Evolutionary conservation across 2,797 vertebrate species (phyloP), one percentile per base, ranked within the genome.

Genomic region (Fratercula arctica): DNA sequence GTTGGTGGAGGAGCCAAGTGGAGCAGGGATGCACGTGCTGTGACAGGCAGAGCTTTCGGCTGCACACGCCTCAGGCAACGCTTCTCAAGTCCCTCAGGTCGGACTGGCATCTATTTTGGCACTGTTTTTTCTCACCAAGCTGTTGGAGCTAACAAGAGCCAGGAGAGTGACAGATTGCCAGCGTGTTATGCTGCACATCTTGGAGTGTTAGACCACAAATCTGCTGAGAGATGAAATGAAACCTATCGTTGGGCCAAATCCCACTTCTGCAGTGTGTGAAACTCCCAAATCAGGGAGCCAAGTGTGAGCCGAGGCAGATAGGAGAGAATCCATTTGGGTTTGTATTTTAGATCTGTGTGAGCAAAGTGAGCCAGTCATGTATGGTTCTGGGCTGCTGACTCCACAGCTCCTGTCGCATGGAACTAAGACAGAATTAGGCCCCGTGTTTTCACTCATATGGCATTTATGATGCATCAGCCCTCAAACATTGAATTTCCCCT

Each of bases 131-230:
- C 92, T 63, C 79, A 64, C 87, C 96, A 90, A 92, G 85, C 93
- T 89, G 94, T 87, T 51, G 66, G 89, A 92, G 72, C 92, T 86
- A 93, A 41, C 13, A 23, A 26, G 91, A 97, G 92, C 95, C 96
- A 94, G 94, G 46, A 91, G 92, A 89, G 51, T 78, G 92, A 95
- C 92, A 96, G 92, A 94, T 96, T 96, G 93, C 92, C 93, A 46
- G 92, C 1, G 0, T 90, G 92, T 94, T 93, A 10, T 84, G 85
- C 82, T 97, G 93, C 95, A 93, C 93, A 90, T 93, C 90, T 78
- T 56, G 69, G 89, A 97, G 95, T 88, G 97, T 96, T 93, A 96
- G 95, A 93, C 96, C 93, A 97, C 95, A 97, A 96, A 97, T 97
- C 95, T 97, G 94, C 92, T 45, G 76, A 83, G 75, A 96, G 54